A percentile compares a stretch with the other conserved stretches of the same genome.
Evolutionary conservation across 2,888 invertebrate genomes (phyloP).

Genomic region (Caradrina kadenii): DNA sequence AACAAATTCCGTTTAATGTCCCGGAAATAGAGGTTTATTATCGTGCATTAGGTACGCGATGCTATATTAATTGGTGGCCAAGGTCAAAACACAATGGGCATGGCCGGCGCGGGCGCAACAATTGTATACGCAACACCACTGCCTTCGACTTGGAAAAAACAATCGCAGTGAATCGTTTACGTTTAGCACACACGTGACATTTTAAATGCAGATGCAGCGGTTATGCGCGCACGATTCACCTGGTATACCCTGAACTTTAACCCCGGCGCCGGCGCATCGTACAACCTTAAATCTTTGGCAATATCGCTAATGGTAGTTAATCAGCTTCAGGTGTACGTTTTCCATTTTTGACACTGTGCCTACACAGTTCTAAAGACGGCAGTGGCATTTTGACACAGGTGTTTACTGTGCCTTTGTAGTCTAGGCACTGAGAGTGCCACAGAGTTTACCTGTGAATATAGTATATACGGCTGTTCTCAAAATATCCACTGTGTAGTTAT

Average conservation of each 20-base stretch:
- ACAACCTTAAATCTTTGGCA: conserved; percentile 45
- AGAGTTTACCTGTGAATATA: conserved; percentile 25
- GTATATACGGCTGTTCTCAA: conserved; percentile 29
- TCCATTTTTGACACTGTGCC: conserved; percentile 31
- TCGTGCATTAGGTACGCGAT: conserved; percentile 68
- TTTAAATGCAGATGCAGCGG: conserved; percentile 43
- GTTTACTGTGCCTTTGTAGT: conserved; percentile 14
- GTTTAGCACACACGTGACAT: conserved; percentile 56
- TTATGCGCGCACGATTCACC: conserved; percentile 45
- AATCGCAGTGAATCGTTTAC: conserved; percentile 49
- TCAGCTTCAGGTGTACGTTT: conserved; percentile 31
- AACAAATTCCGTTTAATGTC: conserved; percentile 63
- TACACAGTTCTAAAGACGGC: neutral
- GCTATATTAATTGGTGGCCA: conserved; percentile 73
- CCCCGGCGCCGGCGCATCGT: conserved; percentile 50
- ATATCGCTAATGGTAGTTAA: conserved; percentile 40
- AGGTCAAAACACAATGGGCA: conserved; percentile 73
- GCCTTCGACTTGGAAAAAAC: conserved; percentile 57
- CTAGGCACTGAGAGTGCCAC: conserved; percentile 8
- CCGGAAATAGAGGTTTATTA: conserved; percentile 71
- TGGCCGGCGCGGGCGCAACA: conserved; percentile 54
- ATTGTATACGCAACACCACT: conserved; percentile 58
- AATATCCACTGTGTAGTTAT: conserved; percentile 23
- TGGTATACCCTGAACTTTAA: conserved; percentile 58
- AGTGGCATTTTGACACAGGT: conserved; percentile 12